phyloP scores from a whole-genome alignment of 2,797 vertebrate species.

The Phrynocephalus forsythii region DNA sequence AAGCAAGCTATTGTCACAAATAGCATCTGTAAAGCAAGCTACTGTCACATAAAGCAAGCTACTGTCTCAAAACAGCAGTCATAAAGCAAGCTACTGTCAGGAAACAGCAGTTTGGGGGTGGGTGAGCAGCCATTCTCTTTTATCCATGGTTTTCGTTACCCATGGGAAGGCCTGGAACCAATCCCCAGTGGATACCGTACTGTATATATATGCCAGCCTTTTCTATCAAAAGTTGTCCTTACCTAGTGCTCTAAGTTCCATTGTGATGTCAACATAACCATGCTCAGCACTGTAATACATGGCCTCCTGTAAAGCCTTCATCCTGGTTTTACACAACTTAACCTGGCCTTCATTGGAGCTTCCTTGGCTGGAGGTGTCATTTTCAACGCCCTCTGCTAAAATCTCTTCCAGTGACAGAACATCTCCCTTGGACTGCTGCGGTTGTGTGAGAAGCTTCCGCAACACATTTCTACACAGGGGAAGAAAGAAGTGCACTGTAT shows the following conservation, averaged over 20 bases:
- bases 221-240: conserved; percentile 47
- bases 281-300: conserved; percentile 98
- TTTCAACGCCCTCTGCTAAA: conserved; percentile 92
- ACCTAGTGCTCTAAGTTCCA: conserved; percentile 95
- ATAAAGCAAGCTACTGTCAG: no score
- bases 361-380: conserved; percentile 81
- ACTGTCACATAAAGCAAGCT: no score
- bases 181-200: no score
- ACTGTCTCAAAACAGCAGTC: no score
- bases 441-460: conserved; percentile 94
- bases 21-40: no score
- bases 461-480: conserved; percentile 87
- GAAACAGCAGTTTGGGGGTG: no score
- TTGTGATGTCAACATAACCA: conserved; percentile 95
- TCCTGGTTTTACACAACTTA: conserved; percentile 89
- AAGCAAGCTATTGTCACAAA: no score
- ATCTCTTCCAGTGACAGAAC: conserved; percentile 98
- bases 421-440: conserved; percentile 91
- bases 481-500: accelerated
- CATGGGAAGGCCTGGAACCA: no score
- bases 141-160: no score
- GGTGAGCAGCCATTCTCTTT: no score
- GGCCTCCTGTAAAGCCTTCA: conserved; percentile 95
- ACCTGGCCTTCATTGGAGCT: conserved; percentile 83
- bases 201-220: not conserved